Evolutionary conservation across 1,140 invertebrate genomes (phyloP).

Genomic region (Forficula auricularia): DNA sequence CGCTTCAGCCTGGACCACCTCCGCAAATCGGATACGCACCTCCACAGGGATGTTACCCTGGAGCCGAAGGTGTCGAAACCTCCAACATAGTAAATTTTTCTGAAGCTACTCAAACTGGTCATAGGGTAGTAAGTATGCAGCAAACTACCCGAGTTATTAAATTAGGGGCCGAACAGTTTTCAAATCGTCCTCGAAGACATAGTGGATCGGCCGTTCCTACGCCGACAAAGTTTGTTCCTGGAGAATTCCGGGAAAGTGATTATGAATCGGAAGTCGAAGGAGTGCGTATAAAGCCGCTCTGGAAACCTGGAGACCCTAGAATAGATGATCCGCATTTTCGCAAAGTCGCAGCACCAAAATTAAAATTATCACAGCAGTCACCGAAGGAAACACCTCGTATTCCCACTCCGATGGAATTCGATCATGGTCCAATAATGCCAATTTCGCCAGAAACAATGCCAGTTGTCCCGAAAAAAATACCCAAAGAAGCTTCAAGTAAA

Average conservation of each 20-base stretch:
- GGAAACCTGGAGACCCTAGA: conserved; percentile 38
- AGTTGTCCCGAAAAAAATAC: conserved; percentile 3
- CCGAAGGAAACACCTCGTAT: conserved; percentile 21
- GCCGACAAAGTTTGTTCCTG: conserved; percentile 47
- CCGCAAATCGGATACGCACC: conserved; percentile 38
- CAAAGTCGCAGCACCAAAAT: conserved; percentile 34
- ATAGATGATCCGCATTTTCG: conserved; percentile 38
- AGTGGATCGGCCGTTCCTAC: conserved; percentile 30
- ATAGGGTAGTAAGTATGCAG: conserved; percentile 44
- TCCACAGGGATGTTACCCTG: conserved; percentile 29
- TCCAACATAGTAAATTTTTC: conserved; percentile 48
- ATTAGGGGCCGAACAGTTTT: conserved; percentile 32
- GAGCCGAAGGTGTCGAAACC: conserved; percentile 41
- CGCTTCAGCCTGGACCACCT: conserved; percentile 36
- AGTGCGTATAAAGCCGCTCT: conserved; percentile 37
- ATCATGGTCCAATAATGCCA: conserved; percentile 32
- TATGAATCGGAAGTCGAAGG: conserved; percentile 49
- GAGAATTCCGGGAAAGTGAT: conserved; percentile 47
- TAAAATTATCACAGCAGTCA: neutral
- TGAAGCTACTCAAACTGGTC: conserved; percentile 43
- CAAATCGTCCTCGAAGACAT: conserved; percentile 11
- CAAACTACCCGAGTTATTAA: conserved; percentile 49
- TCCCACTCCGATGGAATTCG: conserved; percentile 40
- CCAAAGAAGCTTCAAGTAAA: conserved; percentile 10
- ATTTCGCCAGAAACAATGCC: conserved; percentile 17